Evolutionary conservation across 2,797 vertebrate species (phyloP).

Genomic region (Anisognathus igniventris): DNA sequence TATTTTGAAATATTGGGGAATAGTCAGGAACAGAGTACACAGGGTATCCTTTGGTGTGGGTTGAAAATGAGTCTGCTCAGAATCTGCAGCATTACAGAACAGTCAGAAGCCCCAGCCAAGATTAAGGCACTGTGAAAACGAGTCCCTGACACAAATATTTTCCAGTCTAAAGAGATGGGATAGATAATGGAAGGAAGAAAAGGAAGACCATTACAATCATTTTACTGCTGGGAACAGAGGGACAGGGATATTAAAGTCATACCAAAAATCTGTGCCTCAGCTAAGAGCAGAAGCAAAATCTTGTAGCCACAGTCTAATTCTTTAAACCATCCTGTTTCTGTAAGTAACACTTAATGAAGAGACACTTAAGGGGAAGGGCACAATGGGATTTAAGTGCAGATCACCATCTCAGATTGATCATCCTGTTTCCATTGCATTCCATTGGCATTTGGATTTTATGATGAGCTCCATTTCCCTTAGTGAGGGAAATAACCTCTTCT

Average conservation of each 20-base stretch:
- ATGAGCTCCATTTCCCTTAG: constrained; percentile 17
- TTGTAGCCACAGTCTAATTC: neutral
- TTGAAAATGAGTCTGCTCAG: neutral
- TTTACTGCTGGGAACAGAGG: constrained; percentile 18
- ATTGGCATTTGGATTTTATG: neutral
- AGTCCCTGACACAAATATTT: neutral
- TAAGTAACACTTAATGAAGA: neutral
- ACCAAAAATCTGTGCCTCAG: neutral
- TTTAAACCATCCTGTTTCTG: neutral
- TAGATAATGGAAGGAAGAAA: constrained; percentile 1
- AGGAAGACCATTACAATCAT: neutral
- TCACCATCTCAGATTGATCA: constrained; percentile 11
- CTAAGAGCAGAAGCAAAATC: neutral
- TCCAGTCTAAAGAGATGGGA: constrained; percentile 12
- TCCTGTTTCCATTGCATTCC: constrained; percentile 11
- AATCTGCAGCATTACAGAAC: neutral
- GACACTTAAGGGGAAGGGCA: neutral
- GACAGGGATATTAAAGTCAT: neutral
- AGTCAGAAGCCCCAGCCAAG: neutral
- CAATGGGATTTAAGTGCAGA: neutral
- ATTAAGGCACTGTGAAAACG: neutral
- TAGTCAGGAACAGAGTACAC: neutral
- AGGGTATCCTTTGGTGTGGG: neutral
- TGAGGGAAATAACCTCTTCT: constrained; percentile 30
- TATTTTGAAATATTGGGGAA: neutral